Evolutionary conservation across 2,113 vertebrate genomes (phyloP).

Genomic region (Heptranchias perlo): DNA sequence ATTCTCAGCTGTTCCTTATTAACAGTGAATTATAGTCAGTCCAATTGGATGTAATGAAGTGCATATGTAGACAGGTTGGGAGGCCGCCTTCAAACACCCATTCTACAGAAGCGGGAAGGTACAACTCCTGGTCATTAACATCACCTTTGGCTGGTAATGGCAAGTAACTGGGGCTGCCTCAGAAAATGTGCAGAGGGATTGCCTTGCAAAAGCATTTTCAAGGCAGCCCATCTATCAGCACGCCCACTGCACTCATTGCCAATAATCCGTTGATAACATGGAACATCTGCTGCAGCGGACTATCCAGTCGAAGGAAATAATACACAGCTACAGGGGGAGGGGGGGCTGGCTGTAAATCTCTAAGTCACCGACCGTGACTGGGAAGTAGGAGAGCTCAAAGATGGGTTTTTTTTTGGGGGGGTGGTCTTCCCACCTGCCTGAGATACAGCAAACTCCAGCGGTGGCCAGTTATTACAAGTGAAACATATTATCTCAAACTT

Average conservation of each 20-base stretch:
- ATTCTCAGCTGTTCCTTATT: conserved; percentile 60
- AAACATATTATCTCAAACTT: not conserved
- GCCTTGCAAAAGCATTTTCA: not conserved
- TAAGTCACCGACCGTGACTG: not conserved
- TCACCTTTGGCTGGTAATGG: not conserved
- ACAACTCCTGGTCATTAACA: not conserved
- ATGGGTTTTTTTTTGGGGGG: not conserved
- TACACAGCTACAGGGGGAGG: not conserved
- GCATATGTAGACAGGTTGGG: conserved; percentile 46
- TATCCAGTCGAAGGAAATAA: not conserved
- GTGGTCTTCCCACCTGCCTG: not conserved
- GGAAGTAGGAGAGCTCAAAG: not conserved
- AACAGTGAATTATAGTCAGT: conserved; percentile 61
- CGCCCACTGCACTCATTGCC: not conserved
- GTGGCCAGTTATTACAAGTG: not conserved
- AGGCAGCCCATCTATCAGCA: not conserved
- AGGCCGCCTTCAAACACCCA: conserved; percentile 49
- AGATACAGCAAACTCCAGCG: not conserved
- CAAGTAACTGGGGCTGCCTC: not conserved
- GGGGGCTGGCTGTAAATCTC: not conserved
- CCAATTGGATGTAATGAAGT: conserved; percentile 60
- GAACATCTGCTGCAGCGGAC: not conserved
- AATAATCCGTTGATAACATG: not conserved
- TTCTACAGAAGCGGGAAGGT: conserved; percentile 39
- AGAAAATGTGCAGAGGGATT: not conserved